phyloP scores from a whole-genome alignment of 2,113 vertebrate species.

The Choloepus hoffmanni region DNA sequence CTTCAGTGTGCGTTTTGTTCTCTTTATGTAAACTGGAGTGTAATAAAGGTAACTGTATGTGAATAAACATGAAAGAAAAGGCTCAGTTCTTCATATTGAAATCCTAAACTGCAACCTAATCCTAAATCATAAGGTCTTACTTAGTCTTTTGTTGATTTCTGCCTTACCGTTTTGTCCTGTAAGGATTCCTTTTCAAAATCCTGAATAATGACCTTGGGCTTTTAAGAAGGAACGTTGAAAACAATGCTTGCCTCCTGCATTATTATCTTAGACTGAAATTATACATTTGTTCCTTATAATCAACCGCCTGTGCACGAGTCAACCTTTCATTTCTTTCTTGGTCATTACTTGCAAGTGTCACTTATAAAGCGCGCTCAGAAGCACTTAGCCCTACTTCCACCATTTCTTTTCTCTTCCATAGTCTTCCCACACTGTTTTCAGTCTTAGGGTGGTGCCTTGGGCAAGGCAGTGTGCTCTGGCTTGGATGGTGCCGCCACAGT shows the following conservation, averaged over 20 bases:
- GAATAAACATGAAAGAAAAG: conserved; percentile 5
- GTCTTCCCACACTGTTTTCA: background rate
- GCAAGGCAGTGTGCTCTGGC: background rate
- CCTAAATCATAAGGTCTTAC: background rate
- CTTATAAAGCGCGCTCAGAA: background rate
- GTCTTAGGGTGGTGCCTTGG: background rate
- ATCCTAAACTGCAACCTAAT: background rate
- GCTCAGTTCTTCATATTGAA: background rate
- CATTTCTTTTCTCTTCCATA: background rate
- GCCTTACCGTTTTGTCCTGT: background rate
- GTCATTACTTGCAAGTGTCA: background rate
- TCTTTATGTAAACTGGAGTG: background rate
- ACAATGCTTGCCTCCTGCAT: conserved; percentile 15
- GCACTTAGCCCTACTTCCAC: background rate
- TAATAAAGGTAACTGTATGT: background rate
- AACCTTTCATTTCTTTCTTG: background rate
- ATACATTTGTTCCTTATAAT: background rate
- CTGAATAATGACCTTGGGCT: conserved; percentile 29
- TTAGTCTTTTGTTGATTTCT: conserved; percentile 39
- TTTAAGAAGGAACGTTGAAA: conserved; percentile 55
- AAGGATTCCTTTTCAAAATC: conserved; percentile 53
- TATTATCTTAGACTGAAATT: conserved; percentile 30
- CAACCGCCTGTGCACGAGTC: background rate
- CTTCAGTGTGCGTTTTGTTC: conserved; percentile 23
- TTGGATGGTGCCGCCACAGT: background rate